Base-by-base conservation (phyloP, 2,113 vertebrate species). In the Phylloscopus trochiloides region DNA sequence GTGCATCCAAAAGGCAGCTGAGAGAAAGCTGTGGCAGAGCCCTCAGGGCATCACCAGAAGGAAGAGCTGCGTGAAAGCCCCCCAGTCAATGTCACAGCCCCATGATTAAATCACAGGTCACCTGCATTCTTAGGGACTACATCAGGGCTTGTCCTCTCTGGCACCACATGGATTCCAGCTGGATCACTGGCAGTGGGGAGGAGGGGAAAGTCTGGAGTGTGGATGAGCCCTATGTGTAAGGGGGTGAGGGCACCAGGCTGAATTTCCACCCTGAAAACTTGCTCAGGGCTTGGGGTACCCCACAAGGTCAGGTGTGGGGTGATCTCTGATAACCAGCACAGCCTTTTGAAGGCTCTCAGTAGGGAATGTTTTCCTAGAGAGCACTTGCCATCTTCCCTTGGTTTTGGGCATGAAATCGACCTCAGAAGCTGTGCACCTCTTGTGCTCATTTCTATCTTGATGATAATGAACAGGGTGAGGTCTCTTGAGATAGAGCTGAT, bases 371-470 rank as follows among this genome's bases (percentile, higher is more conserved):
- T 90, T 50, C 31, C 34, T 15, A 48, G n/a, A 55, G 57, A 58
- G 19, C 21, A 17, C 34, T 47, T 57, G 14, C 51, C 54, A 28
- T 48, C 20, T 7, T 42, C 0, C 0, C 4, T 3, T 61, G 22
- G 1, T 43, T 81, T 86, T 66, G 42, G 70, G 52, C 40, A 51
- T 2, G 0, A 0, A 73, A 66, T 61, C 1, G 2, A 51, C 51
- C 38, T 54, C 59, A 74, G 51, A 82, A 57, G 28, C 45, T 68
- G 17, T 47, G 16, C 28, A 17, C 38, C 8, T 45, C 31, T 72
- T 20, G 14, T 81, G 19, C 50, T 47, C 29, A 73, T 88, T 88
- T 94, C 16, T 70, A 1, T 76, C 59, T 36, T 90, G 43, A 28
- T 80, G 28, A 7, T 47, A 79, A 79, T 62, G 7, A 82, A 47